Percentiles rank a stretch among this genome's conserved stretches.
Evolutionary conservation across 2,797 vertebrate species (phyloP).

Genomic region (Triplophysa bombifrons): DNA sequence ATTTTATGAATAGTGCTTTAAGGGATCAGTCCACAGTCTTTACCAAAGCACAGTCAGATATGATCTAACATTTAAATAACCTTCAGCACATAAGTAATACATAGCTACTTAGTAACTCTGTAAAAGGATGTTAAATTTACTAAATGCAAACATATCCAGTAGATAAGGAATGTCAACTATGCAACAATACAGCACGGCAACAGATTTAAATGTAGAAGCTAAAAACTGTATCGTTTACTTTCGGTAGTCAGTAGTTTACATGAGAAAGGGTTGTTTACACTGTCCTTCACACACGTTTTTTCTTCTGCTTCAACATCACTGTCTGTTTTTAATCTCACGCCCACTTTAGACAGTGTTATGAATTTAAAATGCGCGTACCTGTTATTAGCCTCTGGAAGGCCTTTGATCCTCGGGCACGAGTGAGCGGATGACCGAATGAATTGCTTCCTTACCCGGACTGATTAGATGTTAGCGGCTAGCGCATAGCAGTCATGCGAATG

Average conservation of each 20-base stretch:
- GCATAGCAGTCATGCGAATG: background rate
- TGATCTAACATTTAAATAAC: background rate
- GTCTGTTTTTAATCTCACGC: constrained; percentile 12
- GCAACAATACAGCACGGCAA: background rate
- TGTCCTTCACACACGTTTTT: background rate
- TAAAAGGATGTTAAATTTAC: background rate
- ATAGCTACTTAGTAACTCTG: background rate
- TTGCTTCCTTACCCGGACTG: background rate
- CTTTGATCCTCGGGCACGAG: constrained; percentile 18
- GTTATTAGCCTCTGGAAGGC: background rate
- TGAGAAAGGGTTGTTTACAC: too few species aligned
- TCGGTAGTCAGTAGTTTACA: background rate
- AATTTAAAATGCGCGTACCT: constrained; percentile 1
- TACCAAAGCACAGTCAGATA: background rate
- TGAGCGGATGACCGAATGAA: background rate
- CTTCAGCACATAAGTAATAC: background rate
- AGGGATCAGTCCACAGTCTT: too few species aligned
- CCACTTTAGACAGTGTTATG: constrained; percentile 75
- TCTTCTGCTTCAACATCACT: too few species aligned
- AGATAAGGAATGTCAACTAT: background rate
- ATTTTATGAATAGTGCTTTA: too few species aligned
- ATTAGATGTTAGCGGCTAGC: background rate
- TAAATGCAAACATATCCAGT: background rate
- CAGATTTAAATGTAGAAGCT: background rate
- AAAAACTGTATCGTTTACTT: background rate